Base-by-base conservation (phyloP, 1,140 invertebrate genomes). In the Drosophila simulans region DNA sequence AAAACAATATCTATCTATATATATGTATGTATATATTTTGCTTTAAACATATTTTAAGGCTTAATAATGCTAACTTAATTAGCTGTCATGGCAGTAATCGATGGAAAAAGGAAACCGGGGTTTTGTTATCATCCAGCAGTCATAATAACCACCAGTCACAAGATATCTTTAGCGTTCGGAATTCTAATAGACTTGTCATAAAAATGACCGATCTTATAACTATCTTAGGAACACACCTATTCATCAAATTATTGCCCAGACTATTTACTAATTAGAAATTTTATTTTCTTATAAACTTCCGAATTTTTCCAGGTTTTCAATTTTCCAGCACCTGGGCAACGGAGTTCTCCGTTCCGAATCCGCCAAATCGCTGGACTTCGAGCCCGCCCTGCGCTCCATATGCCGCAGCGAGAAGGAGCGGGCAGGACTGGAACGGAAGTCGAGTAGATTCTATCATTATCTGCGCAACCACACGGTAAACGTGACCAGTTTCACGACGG, bases 391-490 rank as follows among this genome's bases (percentile, higher is more conserved):
- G 62, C 93, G 95, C 20, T 86, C 90, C 40, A 94, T 95, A 42
- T 94, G 94, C 58, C 93, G 94, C 51, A 90, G 93, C 35, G 95
- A 95, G 77, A 93, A 93, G 66, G 73, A 79, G 12, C 93, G 94
- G 72, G 93, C 93, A 5, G 20, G 94, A 92, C 86, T 93, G 93
- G 86, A 94, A 93, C 77, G 95, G 93, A 91, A 83, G 7, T 91
- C 90, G 5, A 84, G 86, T 55, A 92, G 94, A 45, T 95, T 95
- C 86, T 94, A 94, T 92, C 94, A 95, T 83, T 95, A 95, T 90
- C 91, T 95, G 5, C 77, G 91, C 40, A 91, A 91, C 63, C 66
- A 72, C 66, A 51, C 64, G 13, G 57, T 35, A 2, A 82, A 54
- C 45, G 52, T 77, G 49, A 74, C 72, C 20, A 91, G 48, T 42